phyloP scores from a whole-genome alignment of 92 coral and sea anemone genomes.

The Porites lobata region DNA sequence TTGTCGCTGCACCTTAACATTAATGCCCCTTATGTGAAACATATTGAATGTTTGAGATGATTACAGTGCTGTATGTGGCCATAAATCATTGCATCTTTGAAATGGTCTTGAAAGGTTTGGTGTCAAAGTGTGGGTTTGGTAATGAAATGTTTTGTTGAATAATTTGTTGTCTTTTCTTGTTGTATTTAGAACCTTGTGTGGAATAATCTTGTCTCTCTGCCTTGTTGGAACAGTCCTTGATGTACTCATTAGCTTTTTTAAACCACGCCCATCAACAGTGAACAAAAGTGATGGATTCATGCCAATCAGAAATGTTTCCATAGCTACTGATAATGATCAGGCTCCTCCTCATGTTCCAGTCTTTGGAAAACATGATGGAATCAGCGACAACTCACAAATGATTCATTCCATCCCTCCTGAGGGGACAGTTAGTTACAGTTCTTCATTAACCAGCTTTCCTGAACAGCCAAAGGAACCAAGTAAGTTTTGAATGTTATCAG shows the following conservation, averaged over 20 bases:
- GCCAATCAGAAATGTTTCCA: constrained; percentile 27
- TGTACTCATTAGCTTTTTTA: constrained; percentile 24
- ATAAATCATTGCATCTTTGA: too few relatives aligned
- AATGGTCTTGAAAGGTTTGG: too few relatives aligned
- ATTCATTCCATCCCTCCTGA: constrained; percentile 1
- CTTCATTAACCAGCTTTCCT: not conserved
- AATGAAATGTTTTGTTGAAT: not conserved
- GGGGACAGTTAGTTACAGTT: not conserved
- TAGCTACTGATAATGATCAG: constrained; percentile 7
- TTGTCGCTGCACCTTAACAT: too few relatives aligned
- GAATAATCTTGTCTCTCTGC: constrained; percentile 80
- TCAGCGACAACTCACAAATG: not conserved
- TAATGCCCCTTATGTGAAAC: too few relatives aligned
- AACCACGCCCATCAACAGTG: not conserved
- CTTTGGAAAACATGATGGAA: not conserved
- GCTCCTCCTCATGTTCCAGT: not conserved
- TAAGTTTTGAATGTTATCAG: not conserved
- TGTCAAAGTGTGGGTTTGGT: too few relatives aligned
- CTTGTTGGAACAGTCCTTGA: constrained; percentile 86
- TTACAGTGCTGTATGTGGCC: too few relatives aligned
- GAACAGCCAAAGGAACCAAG: not conserved
- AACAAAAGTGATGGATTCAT: constrained; percentile 36
- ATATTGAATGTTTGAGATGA: too few relatives aligned
- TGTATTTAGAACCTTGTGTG: constrained; percentile 73
- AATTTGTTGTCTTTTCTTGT: not conserved